Evolutionary conservation across 1,140 invertebrate genomes (phyloP), one percentile per base, ranked within the genome.

Genomic region (Pseudomyrmex cubaensis): DNA sequence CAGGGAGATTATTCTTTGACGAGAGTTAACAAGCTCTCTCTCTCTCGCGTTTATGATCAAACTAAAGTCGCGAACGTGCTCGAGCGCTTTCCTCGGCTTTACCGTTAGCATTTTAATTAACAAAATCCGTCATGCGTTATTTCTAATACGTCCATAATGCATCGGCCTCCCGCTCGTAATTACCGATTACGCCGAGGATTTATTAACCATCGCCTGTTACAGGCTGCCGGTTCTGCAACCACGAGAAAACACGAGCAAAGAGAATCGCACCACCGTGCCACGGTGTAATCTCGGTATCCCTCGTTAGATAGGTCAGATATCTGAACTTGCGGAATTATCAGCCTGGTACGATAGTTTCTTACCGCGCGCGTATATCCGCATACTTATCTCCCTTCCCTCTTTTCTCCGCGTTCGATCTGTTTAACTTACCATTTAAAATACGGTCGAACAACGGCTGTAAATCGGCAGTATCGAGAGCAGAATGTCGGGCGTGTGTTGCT

Each of bases 71-170:
- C 35, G 52, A 20, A 56, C n/a, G 54, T 61, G 62, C 12, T 54
- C 25, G 63, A 70, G 44, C 52, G 35, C 22, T 35, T 35, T 70
- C 12, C n/a, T 25, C 20, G 35, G 20, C 35, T 67, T 54, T 80
- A 80, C 76, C 76, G 76, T 80, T 70, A 35, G 54, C 44, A 15
- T 72, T 61, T 72, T 72, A 80, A 80, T 80, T 72, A 59, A 80
- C 76, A 56, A 80, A 57, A 72, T 80, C 54, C 76, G 64, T 78
- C 76, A 70, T 50, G 76, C 54, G 54, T 80, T 80, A 80, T 80
- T 59, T 70, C 66, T 70, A 61, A 80, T 72, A 22, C 46, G 56
- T 15, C 44, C 70, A 52, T 64, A 78, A 78, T 44, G 44, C 54
- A 50, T 22, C 75, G 62, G 35, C 22, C 59, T 57, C 64, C 44